phyloP scores from a whole-genome alignment of 2,797 vertebrate genomes.

The Gephyroberyx darwinii region DNA sequence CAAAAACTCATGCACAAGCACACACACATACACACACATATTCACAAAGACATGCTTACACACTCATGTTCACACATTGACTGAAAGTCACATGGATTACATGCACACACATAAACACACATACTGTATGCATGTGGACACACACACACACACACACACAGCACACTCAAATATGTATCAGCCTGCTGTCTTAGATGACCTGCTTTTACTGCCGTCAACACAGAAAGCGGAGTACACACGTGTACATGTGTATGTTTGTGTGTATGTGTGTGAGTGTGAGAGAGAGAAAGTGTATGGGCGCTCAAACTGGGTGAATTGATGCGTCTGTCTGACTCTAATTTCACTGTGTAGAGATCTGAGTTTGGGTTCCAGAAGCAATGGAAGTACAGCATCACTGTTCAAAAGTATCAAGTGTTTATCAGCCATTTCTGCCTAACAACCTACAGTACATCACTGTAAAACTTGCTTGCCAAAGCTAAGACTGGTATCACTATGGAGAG shows the following conservation, averaged over 20 bases:
- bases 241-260: not conserved
- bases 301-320: conserved; percentile 16
- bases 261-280: not conserved
- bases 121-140: too few relatives aligned
- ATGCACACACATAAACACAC: too few relatives aligned
- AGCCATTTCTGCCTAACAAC: conserved; percentile 59
- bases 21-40: not conserved
- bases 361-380: conserved; percentile 54
- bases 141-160: not conserved
- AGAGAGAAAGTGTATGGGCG: too few relatives aligned
- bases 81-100: too few relatives aligned
- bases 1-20: not conserved
- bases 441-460: conserved; percentile 49
- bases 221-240: too few relatives aligned
- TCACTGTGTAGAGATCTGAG: conserved; percentile 48
- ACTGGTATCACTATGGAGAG: conserved; percentile 31
- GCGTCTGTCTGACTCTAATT: conserved; percentile 32
- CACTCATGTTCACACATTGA: too few relatives aligned
- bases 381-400: conserved; percentile 60
- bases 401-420: conserved; percentile 70
- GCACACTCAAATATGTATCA: not conserved
- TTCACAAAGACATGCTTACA: not conserved
- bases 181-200: not conserved
- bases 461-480: conserved; percentile 32
- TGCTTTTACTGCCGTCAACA: not conserved